Percentiles rank a stretch among this genome's conserved stretches.
Conservation (phyloP, 1,140 invertebrate genomes). For the Metaphire vulgaris region DNA sequence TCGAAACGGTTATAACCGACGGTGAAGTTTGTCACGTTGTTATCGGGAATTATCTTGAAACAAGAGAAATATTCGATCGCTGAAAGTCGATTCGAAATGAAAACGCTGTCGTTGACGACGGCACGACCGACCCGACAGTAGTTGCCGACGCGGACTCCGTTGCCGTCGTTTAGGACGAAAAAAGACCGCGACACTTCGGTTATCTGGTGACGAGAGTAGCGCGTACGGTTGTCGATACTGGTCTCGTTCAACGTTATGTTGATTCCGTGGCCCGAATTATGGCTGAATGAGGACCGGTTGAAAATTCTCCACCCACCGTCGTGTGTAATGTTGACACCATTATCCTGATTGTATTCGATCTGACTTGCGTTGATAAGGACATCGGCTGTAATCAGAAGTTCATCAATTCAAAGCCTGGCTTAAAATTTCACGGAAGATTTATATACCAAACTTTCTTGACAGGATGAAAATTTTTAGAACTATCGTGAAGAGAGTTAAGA, state of each 20-base stretch:
- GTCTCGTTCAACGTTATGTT: constrained; percentile 31
- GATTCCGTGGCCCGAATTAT: constrained; percentile 69
- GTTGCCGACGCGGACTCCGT: constrained; percentile 48
- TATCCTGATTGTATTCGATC: constrained; percentile 39
- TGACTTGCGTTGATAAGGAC: constrained; percentile 44
- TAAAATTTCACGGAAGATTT: too few species aligned
- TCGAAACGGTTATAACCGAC: constrained; percentile 43
- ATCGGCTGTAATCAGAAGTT: constrained; percentile 34
- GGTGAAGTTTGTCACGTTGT: constrained; percentile 43
- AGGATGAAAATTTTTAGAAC: too few species aligned
- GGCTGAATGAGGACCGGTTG: constrained; percentile 65
- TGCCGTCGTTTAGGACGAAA: constrained; percentile 39
- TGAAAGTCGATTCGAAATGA: constrained; percentile 41
- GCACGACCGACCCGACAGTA: constrained; percentile 43
- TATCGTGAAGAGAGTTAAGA: too few species aligned
- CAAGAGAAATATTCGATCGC: constrained; percentile 48
- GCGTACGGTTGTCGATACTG: constrained; percentile 30
- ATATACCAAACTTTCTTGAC: too few species aligned
- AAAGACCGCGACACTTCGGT: constrained; percentile 19
- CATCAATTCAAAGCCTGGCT: too few species aligned
- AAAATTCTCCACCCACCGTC: constrained; percentile 83
- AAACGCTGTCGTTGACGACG: constrained; percentile 44
- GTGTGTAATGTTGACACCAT: constrained; percentile 70
- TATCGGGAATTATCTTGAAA: constrained; percentile 9
- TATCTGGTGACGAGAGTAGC: constrained; percentile 9